phyloP scores from a whole-genome alignment of 2,888 invertebrate species.

The Heliconius ethilla region DNA sequence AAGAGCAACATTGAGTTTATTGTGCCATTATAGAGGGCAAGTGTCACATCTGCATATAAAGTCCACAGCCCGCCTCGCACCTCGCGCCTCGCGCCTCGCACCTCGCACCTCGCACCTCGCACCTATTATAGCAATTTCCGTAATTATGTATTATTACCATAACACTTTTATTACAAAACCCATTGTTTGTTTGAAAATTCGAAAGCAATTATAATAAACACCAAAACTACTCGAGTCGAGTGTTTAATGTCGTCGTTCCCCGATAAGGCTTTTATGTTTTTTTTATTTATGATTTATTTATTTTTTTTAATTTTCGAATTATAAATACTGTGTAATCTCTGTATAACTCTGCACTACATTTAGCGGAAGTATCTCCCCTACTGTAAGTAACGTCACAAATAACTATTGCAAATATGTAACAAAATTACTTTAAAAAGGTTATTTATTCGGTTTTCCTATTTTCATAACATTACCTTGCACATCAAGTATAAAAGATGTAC shows the following conservation, averaged over 20 bases:
- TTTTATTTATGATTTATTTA: slow-evolving; percentile 30
- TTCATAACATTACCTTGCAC: too few relatives aligned
- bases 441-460: too few relatives aligned
- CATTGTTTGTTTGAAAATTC: slow-evolving; percentile 29
- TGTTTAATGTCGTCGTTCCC: slow-evolving; percentile 41
- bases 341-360: background rate
- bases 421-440: too few relatives aligned
- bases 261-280: slow-evolving; percentile 37
- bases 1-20: too few relatives aligned
- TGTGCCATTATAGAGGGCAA: background rate
- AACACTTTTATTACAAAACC: slow-evolving; percentile 23
- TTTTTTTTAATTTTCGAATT: slow-evolving; percentile 31
- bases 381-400: too few relatives aligned
- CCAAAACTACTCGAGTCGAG: slow-evolving; percentile 35
- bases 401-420: too few relatives aligned
- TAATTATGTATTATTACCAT: slow-evolving; percentile 39
- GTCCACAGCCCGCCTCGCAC: background rate
- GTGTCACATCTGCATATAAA: background rate
- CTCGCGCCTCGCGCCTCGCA: slow-evolving; percentile 4
- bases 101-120: slow-evolving; percentile 4
- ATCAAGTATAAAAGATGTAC: too few relatives aligned
- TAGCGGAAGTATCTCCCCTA: too few relatives aligned
- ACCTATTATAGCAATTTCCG: slow-evolving; percentile 31
- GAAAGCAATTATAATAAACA: slow-evolving; percentile 37
- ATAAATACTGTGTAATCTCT: slow-evolving; percentile 23